Conservation (phyloP, 2,113 vertebrate genomes). For the Zosterops japonicus region DNA sequence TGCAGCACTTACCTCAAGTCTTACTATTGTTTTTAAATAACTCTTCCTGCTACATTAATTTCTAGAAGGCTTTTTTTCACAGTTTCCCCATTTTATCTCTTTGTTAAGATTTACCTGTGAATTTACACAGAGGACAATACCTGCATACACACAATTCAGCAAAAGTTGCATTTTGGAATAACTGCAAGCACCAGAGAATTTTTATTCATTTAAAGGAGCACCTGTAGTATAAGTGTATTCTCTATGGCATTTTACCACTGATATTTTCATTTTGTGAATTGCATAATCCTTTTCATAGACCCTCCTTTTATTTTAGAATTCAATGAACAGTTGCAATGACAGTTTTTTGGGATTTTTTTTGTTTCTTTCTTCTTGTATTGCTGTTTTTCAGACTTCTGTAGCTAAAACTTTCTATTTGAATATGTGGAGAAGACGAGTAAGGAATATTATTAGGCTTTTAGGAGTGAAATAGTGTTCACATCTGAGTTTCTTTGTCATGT, state of each 20-base stretch:
- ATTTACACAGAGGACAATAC: neutral
- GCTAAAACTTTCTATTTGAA: neutral
- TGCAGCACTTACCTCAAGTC: neutral
- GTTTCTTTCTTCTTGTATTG: neutral
- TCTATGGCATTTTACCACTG: neutral
- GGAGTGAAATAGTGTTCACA: neutral
- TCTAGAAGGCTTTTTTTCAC: neutral
- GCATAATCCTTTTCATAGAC: neutral
- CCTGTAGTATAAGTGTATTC: neutral
- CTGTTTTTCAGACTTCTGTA: neutral
- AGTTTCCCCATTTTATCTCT: slow-evolving; percentile 8
- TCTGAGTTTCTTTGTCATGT: neutral
- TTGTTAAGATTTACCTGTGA: slow-evolving; percentile 14
- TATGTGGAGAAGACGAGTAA: neutral
- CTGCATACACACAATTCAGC: neutral
- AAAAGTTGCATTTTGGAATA: slow-evolving; percentile 6
- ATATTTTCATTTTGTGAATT: neutral
- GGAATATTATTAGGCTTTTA: neutral
- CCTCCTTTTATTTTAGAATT: neutral
- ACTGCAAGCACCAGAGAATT: neutral
- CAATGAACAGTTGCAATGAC: neutral
- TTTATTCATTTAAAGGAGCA: neutral
- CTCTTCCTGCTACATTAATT: neutral
- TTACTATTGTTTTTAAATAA: neutral
- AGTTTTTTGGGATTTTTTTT: neutral